Percentiles rank a stretch among this genome's conserved stretches.
Conservation (phyloP, 1,140 invertebrate species). For the Caerostris extrusa region DNA sequence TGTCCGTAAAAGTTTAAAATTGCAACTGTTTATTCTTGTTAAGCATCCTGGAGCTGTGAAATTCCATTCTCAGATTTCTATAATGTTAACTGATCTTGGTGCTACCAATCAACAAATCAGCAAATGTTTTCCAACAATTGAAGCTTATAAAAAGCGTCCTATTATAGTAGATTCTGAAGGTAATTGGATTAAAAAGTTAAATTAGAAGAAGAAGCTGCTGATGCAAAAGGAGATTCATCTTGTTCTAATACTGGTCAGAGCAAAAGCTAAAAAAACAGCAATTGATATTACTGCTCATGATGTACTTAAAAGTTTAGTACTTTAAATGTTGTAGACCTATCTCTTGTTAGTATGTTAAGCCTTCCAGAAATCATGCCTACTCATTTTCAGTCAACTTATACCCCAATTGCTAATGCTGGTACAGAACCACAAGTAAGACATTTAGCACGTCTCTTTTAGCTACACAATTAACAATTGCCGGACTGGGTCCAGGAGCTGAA, state of each 20-base stretch:
- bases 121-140: constrained; percentile 36
- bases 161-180: neutral
- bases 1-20: constrained; percentile 96
- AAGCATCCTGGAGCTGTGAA: constrained; percentile 92
- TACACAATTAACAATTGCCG: constrained; percentile 87
- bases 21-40: constrained; percentile 92
- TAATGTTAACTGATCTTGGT: constrained; percentile 94
- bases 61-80: constrained; percentile 90
- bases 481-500: constrained; percentile 84
- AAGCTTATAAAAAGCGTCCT: constrained; percentile 68
- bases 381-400: constrained; percentile 92
- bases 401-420: constrained; percentile 93
- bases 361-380: constrained; percentile 93
- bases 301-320: constrained; percentile 82
- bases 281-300: constrained; percentile 85
- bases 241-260: neutral
- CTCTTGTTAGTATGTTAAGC: constrained; percentile 84
- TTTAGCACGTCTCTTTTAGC: constrained; percentile 89
- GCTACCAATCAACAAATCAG: constrained; percentile 92
- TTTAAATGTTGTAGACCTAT: constrained; percentile 84
- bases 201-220: constrained; percentile 18
- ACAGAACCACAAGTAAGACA: constrained; percentile 88
- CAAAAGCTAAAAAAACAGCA: constrained; percentile 80
- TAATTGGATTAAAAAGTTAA: constrained; percentile 2
- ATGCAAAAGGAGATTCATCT: neutral